Evolutionary conservation across 2,797 vertebrate species (phyloP).

Genomic region (Characodon lateralis): DNA sequence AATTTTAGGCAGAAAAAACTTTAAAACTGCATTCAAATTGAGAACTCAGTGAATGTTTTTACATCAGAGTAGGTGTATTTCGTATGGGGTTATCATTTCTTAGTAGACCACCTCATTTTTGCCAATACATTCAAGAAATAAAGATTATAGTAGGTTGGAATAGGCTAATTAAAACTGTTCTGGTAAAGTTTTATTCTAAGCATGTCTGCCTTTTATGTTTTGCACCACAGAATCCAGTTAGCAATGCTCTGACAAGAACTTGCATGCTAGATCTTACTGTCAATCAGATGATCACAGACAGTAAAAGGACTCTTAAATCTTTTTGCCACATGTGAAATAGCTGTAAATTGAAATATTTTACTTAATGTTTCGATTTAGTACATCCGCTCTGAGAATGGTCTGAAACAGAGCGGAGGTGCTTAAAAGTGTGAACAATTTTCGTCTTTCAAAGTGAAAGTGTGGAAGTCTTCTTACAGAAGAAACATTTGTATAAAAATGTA

Average conservation of each 20-base stretch:
- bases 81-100: no score
- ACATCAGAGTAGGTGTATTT: not conserved
- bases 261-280: not conserved
- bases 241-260: not conserved
- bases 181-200: not conserved
- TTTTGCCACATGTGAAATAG: not conserved
- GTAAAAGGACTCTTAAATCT: not conserved
- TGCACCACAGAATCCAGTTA: not conserved
- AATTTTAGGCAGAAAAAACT: not conserved
- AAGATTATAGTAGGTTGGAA: not conserved
- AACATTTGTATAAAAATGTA: conserved; percentile 10
- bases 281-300: not conserved
- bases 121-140: not conserved
- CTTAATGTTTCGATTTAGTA: conserved; percentile 15
- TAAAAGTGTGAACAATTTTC: conserved; percentile 18
- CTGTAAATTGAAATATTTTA: not conserved
- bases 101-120: not conserved
- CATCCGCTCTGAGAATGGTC: not conserved
- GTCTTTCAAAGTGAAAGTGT: conserved; percentile 77
- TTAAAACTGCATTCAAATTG: not conserved
- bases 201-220: not conserved
- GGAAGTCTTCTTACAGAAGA: conserved; percentile 72
- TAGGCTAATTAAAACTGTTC: no score
- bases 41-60: not conserved
- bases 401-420: conserved; percentile 1